These are phyloP conservation scores for Kryptolebias marmoratus DNA, from an alignment of 2,113 vertebrate species.

Conservation along the genomic window DNA sequence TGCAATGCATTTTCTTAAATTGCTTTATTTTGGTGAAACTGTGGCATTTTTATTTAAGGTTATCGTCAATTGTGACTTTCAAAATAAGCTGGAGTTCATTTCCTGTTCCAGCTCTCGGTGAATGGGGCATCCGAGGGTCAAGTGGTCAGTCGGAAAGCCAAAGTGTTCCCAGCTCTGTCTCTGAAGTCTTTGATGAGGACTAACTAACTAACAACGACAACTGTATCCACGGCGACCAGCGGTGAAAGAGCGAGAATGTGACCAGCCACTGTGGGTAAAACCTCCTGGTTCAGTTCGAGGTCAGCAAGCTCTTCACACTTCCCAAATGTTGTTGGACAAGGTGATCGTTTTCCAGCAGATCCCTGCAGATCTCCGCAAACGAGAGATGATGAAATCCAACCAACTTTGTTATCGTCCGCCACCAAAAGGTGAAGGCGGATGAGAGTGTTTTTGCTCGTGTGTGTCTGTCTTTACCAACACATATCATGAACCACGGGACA, in stretches of 20 bases:
- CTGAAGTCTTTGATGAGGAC: constrained; percentile 74
- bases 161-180: constrained; percentile 60
- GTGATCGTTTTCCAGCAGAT: constrained; percentile 4
- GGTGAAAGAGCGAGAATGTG: constrained; percentile 73
- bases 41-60: too few species aligned
- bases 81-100: constrained; percentile 75
- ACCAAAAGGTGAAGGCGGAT: too few species aligned
- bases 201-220: constrained; percentile 69
- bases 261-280: constrained; percentile 38
- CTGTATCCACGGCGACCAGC: constrained; percentile 74
- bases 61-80: too few species aligned
- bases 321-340: constrained; percentile 24
- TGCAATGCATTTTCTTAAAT: too few species aligned
- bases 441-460: too few species aligned
- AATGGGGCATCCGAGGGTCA: constrained; percentile 65
- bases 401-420: constrained; percentile 1
- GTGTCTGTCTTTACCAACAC: too few species aligned
- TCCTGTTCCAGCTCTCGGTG: constrained; percentile 58
- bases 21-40: too few species aligned
- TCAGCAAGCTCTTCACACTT: constrained; percentile 70
- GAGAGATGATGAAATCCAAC: constrained; percentile 6
- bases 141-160: constrained; percentile 72
- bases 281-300: constrained; percentile 73
- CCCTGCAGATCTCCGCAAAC: constrained; percentile 13
- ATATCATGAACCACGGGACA: too few species aligned